phyloP scores from a whole-genome alignment of 2,888 invertebrate genomes.

The Nemapogon koenigi region DNA sequence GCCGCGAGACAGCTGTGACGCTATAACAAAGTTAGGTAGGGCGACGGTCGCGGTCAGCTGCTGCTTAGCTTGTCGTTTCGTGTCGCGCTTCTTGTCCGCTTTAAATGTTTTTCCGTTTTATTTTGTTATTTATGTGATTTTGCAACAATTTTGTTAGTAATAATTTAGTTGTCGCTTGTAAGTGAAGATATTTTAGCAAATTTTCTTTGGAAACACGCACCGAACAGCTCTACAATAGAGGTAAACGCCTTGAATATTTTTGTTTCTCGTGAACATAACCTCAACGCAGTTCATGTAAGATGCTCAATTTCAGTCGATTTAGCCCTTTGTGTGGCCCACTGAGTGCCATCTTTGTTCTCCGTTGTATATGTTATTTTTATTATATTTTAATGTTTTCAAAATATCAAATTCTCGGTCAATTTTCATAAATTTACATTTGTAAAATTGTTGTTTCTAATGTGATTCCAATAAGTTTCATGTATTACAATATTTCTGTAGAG shows the following conservation, averaged over 20 bases:
- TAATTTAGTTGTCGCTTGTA: conserved; percentile 39
- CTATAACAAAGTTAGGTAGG: conserved; percentile 39
- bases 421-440: no score
- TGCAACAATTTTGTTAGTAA: conserved; percentile 58
- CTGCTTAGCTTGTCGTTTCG: conserved; percentile 74
- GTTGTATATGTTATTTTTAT: no score
- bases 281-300: conserved; percentile 44
- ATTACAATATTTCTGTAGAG: no score
- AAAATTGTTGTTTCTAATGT: no score
- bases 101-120: conserved; percentile 66
- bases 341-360: no score
- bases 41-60: conserved; percentile 66
- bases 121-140: conserved; percentile 64
- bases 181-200: conserved; percentile 51
- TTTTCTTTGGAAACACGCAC: conserved; percentile 44
- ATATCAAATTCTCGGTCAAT: no score
- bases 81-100: conserved; percentile 68
- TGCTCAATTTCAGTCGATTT: conserved; percentile 41
- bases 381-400: no score
- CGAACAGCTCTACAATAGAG: conserved; percentile 44
- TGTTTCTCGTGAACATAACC: conserved; percentile 64
- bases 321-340: not conserved
- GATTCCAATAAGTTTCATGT: no score
- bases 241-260: conserved; percentile 65
- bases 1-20: conserved; percentile 21